Percentiles rank a stretch among this genome's conserved stretches.
Conservation (phyloP, 2,113 vertebrate species). For the Leiothrix lutea region DNA sequence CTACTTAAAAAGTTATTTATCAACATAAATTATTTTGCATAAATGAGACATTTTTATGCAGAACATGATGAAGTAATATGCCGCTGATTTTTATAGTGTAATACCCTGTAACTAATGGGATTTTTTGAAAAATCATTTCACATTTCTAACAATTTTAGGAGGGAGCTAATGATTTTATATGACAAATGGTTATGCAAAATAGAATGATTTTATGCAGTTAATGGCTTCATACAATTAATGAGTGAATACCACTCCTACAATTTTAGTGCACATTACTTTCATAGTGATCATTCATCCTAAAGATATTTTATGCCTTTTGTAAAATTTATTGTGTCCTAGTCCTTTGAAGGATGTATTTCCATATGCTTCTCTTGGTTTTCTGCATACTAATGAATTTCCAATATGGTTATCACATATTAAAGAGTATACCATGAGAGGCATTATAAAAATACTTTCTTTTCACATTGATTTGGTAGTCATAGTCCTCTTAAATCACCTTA, state of each 20-base stretch:
- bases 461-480: not conserved
- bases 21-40: constrained; percentile 65
- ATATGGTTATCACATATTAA: not conserved
- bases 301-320: constrained; percentile 58
- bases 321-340: constrained; percentile 39
- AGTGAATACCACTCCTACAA: constrained; percentile 47
- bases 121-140: constrained; percentile 64
- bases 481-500: not conserved
- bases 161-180: constrained; percentile 67
- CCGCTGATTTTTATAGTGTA: constrained; percentile 55
- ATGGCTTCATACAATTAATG: constrained; percentile 62
- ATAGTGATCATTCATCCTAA: constrained; percentile 37
- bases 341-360: constrained; percentile 47
- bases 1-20: constrained; percentile 71
- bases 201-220: constrained; percentile 53
- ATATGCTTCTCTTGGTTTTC: constrained; percentile 21
- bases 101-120: constrained; percentile 61
- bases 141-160: constrained; percentile 65
- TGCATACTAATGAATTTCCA: constrained; percentile 29
- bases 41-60: constrained; percentile 58
- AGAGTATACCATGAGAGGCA: not conserved
- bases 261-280: constrained; percentile 54
- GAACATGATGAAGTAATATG: constrained; percentile 61
- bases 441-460: constrained; percentile 9
- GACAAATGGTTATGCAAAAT: constrained; percentile 61